Conservation (phyloP, 2,113 vertebrate species). For the Phyllostomus hastatus region DNA sequence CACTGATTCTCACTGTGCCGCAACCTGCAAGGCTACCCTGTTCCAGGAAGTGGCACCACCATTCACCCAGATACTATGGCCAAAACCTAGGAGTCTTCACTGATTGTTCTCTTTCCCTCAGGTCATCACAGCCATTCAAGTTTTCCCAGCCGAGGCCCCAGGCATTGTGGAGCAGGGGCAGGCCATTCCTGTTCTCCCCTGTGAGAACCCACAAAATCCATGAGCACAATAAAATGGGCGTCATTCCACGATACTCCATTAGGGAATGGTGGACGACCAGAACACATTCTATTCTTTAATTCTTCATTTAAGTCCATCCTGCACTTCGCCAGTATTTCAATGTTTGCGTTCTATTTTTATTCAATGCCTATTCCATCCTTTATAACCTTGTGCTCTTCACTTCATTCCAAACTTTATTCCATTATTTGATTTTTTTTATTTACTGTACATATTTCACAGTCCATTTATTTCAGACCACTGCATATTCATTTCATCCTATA, state of each 20-base stretch:
- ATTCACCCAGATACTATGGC: not conserved
- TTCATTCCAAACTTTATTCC: not conserved
- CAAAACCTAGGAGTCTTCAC: not conserved
- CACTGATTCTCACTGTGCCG: not conserved
- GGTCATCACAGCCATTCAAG: not conserved
- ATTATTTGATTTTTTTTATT: conserved; percentile 26
- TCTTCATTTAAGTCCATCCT: conserved; percentile 1
- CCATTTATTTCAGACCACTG: not conserved
- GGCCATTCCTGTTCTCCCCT: not conserved
- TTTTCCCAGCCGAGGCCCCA: not conserved
- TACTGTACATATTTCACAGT: not conserved
- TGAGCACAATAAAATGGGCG: not conserved
- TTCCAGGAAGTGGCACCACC: not conserved
- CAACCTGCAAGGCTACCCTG: not conserved
- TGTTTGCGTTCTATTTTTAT: not conserved
- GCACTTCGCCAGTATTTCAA: not conserved
- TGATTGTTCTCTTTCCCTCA: not conserved
- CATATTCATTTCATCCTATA: not conserved
- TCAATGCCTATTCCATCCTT: not conserved
- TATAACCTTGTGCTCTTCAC: not conserved
- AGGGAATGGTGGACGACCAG: not conserved
- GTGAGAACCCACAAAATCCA: not conserved
- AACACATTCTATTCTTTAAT: not conserved
- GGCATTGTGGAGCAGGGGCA: not conserved
- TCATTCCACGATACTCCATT: not conserved